Percentiles rank a stretch among this genome's conserved stretches.
Conservation (phyloP, 2,888 invertebrate species). For the Ornithoptera alexandrae region DNA sequence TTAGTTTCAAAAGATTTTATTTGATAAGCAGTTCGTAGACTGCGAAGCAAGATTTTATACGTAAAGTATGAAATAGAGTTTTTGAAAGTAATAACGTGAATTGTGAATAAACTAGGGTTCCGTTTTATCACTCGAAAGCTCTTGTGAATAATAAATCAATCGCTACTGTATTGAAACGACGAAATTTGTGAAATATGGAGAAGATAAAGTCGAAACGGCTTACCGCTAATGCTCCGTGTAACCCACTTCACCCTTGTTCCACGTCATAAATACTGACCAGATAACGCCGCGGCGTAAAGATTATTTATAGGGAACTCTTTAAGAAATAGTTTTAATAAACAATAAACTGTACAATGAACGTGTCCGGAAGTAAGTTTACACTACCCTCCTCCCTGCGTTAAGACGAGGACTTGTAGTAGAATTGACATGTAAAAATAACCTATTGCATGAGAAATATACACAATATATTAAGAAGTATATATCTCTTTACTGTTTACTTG, state of each 20-base stretch:
- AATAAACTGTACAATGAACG: background rate
- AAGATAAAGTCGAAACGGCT: conserved; percentile 56
- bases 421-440: too few species aligned
- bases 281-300: conserved; percentile 58
- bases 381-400: too few species aligned
- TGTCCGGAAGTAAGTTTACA: background rate
- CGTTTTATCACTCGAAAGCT: conserved; percentile 19
- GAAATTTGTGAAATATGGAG: conserved; percentile 52
- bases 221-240: conserved; percentile 53
- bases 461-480: too few species aligned
- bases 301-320: conserved; percentile 8
- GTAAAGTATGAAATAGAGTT: background rate
- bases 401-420: too few species aligned
- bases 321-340: background rate
- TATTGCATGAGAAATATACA: too few species aligned
- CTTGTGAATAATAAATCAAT: conserved; percentile 32
- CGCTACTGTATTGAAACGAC: conserved; percentile 46
- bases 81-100: background rate
- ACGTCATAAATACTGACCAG: conserved; percentile 63
- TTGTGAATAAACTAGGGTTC: background rate
- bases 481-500: too few species aligned
- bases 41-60: too few species aligned
- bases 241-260: conserved; percentile 50
- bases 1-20: too few species aligned
- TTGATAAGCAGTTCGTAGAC: too few species aligned